Conservation (phyloP, 2,888 invertebrate species). For the Pollenia amentaria region DNA sequence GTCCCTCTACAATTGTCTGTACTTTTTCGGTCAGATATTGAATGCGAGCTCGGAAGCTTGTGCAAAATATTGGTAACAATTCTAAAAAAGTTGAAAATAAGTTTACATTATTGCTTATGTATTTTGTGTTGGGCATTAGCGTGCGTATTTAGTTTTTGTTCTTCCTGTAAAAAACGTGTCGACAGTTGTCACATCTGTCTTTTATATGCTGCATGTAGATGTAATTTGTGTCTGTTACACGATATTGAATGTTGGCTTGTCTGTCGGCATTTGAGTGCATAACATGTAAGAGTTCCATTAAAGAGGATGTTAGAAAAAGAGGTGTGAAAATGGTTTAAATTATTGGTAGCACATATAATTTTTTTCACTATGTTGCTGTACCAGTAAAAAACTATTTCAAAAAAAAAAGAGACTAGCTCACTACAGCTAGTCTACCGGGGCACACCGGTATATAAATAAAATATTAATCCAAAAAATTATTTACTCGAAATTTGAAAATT, state of each 20-base stretch:
- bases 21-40: too few species aligned
- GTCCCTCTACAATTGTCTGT: too few species aligned
- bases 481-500: too few species aligned
- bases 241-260: conserved; percentile 43
- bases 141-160: conserved; percentile 5
- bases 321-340: neutral
- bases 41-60: too few species aligned
- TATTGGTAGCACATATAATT: too few species aligned
- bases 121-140: neutral
- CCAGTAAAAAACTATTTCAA: too few species aligned
- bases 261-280: conserved; percentile 14
- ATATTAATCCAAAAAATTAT: too few species aligned
- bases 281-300: neutral
- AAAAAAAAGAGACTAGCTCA: too few species aligned
- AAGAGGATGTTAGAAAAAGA: neutral
- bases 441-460: too few species aligned
- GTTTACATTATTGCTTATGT: conserved; percentile 5
- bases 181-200: conserved; percentile 62
- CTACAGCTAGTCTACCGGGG: too few species aligned
- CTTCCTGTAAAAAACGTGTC: conserved; percentile 55
- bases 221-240: conserved; percentile 37
- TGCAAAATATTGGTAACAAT: neutral
- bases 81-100: too few species aligned
- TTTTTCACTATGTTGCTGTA: too few species aligned
- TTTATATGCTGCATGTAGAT: conserved; percentile 30